Evolutionary conservation across 2,113 vertebrate genomes (phyloP).

Genomic region (Misgurnus anguillicaudatus): DNA sequence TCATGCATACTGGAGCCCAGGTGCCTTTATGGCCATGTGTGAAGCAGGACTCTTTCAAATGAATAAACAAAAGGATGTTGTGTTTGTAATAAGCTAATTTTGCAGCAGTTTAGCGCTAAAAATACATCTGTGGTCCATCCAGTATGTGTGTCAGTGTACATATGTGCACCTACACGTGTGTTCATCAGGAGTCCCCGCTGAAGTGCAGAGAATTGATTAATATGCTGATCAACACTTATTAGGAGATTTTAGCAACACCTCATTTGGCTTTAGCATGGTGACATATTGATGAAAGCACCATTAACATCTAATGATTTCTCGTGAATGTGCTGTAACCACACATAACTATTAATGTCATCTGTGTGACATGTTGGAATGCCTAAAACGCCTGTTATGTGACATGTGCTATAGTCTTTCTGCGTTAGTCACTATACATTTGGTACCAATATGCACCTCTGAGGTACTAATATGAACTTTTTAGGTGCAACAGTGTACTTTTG

Average conservation of each 20-base stretch:
- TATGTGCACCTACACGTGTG: constrained; percentile 33
- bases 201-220: constrained; percentile 31
- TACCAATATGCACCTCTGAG: too few relatives aligned
- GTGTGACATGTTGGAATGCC: neutral
- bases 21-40: neutral
- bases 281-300: constrained; percentile 6
- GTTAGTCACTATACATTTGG: too few relatives aligned
- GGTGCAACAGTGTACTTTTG: too few relatives aligned
- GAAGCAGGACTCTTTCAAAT: neutral
- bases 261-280: constrained; percentile 11
- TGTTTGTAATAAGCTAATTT: constrained; percentile 43
- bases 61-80: constrained; percentile 38
- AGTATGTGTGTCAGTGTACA: constrained; percentile 29
- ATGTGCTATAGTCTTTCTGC: too few relatives aligned
- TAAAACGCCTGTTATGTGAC: neutral
- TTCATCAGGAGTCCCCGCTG: constrained; percentile 26
- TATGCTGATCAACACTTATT: constrained; percentile 37
- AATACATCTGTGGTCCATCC: constrained; percentile 49
- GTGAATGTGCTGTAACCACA: neutral
- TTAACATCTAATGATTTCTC: constrained; percentile 7
- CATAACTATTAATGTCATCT: constrained; percentile 12
- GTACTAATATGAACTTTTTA: too few relatives aligned
- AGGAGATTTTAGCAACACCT: constrained; percentile 26
- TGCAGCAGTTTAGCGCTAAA: constrained; percentile 30
- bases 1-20: constrained; percentile 11